Evolutionary conservation across 1,140 invertebrate genomes (phyloP).

Genomic region (Wiebesia pumilae): DNA sequence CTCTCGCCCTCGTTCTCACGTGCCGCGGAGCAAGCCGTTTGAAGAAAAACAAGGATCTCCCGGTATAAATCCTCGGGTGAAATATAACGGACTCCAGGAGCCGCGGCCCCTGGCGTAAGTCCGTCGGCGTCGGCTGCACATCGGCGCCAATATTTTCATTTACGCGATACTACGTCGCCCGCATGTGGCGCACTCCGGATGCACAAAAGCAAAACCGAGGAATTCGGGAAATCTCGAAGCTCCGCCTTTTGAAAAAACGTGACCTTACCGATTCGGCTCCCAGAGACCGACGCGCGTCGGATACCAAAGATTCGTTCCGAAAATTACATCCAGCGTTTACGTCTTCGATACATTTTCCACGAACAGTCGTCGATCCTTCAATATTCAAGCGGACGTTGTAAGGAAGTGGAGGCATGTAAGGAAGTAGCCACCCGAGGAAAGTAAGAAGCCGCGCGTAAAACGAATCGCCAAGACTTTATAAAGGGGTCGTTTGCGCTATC

Average conservation of each 20-base stretch:
- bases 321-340: no score
- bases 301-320: no score
- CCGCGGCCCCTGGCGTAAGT: conserved; percentile 24
- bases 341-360: no score
- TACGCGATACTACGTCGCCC: conserved; percentile 21
- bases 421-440: no score
- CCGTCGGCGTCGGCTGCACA: neutral
- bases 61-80: conserved; percentile 10
- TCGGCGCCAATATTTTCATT: conserved; percentile 50
- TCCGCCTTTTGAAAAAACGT: neutral
- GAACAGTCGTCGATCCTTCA: no score
- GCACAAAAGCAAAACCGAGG: neutral
- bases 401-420: no score
- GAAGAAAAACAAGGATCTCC: conserved; percentile 23
- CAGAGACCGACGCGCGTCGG: no score
- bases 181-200: neutral
- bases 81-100: conserved; percentile 1
- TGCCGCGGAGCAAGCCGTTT: neutral
- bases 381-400: no score
- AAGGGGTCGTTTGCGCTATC: neutral
- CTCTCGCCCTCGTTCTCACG: conserved; percentile 8
- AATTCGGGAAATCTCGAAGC: conserved; percentile 21
- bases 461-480: no score
- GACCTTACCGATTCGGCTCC: no score
- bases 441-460: no score